Percentiles rank a stretch among this genome's conserved stretches.
Conservation (phyloP, 2,113 vertebrate species). For the Psittacara wagleri region DNA sequence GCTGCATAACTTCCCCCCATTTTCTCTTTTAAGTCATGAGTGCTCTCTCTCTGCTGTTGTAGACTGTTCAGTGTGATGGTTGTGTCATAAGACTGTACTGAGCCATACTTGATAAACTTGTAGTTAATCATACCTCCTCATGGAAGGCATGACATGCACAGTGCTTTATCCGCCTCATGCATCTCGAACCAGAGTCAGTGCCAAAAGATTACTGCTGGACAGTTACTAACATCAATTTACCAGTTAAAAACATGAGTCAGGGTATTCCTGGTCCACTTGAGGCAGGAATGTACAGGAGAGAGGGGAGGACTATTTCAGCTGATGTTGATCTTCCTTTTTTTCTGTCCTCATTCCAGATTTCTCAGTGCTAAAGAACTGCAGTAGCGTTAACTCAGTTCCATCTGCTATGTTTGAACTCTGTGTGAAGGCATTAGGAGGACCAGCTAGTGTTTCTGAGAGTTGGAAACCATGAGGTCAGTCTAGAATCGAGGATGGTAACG, state of each 20-base stretch:
- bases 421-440: background rate
- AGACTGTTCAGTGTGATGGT: constrained; percentile 79
- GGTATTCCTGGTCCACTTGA: background rate
- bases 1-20: constrained; percentile 35
- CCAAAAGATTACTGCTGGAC: background rate
- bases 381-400: background rate
- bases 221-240: background rate
- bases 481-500: background rate
- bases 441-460: background rate
- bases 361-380: background rate
- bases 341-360: constrained; percentile 20
- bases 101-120: constrained; percentile 9
- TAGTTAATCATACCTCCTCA: background rate
- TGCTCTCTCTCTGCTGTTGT: constrained; percentile 69
- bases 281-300: background rate
- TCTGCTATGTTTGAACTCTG: background rate
- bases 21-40: constrained; percentile 9
- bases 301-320: background rate
- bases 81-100: constrained; percentile 59
- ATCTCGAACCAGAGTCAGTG: background rate
- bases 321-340: background rate
- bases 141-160: background rate
- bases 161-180: background rate
- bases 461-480: background rate
- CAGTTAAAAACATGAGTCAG: rapidly evolving